Conservation (phyloP, 2,888 invertebrate genomes). For the Drosophila histrio region DNA sequence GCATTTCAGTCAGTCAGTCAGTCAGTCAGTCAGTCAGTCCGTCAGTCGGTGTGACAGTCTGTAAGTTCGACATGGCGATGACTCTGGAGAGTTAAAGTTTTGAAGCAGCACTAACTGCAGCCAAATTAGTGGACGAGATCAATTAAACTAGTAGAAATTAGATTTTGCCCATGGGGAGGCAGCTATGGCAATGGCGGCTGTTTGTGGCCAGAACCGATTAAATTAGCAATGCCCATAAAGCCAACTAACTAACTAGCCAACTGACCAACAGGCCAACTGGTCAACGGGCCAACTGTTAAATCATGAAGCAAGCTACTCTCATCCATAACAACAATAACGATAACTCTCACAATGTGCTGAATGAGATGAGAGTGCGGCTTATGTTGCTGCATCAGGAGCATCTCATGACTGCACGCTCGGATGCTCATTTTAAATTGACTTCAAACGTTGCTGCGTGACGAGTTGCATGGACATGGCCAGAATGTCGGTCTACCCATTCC, state of each 20-base stretch:
- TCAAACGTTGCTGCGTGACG: slow-evolving; percentile 80
- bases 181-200: neutral
- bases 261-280: neutral
- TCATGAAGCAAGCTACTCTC: slow-evolving; percentile 54
- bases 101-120: slow-evolving; percentile 39
- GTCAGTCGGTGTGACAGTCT: slow-evolving; percentile 1
- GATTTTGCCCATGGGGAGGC: slow-evolving; percentile 23
- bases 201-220: slow-evolving; percentile 60
- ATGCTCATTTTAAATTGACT: slow-evolving; percentile 80
- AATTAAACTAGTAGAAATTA: slow-evolving; percentile 57
- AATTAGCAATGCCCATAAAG: slow-evolving; percentile 80
- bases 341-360: slow-evolving; percentile 41
- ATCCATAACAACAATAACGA: slow-evolving; percentile 70
- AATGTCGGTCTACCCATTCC: neutral
- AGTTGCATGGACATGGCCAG: slow-evolving; percentile 65
- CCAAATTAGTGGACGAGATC: slow-evolving; percentile 60
- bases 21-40: neutral
- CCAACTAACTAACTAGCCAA: slow-evolving; percentile 40
- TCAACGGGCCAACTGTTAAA: slow-evolving; percentile 60
- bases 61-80: slow-evolving; percentile 7
- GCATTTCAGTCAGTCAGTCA: slow-evolving; percentile 27
- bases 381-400: slow-evolving; percentile 40
- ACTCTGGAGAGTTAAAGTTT: slow-evolving; percentile 50
- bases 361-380: neutral
- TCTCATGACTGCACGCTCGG: slow-evolving; percentile 79